Evolutionary conservation across 2,797 vertebrate species (phyloP).

Genomic region (Orientallactaga sibirica): DNA sequence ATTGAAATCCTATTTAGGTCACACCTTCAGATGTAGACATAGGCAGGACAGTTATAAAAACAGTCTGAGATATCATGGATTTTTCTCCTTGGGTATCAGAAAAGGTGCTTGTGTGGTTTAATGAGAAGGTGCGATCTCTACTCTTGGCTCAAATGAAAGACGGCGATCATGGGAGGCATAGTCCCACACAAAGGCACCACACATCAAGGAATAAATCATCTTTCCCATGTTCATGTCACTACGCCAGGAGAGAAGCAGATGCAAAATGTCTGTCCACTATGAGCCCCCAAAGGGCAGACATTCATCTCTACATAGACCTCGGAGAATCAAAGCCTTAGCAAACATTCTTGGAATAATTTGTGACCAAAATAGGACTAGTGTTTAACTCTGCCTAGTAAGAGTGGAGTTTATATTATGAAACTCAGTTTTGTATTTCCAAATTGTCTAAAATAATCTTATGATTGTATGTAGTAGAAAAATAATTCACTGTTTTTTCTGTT

Average conservation of each 20-base stretch:
- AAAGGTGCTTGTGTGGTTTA: conserved; percentile 61
- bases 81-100: conserved; percentile 64
- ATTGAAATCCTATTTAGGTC: conserved; percentile 76
- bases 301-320: fast-evolving
- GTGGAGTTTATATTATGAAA: neutral
- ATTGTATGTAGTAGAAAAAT: neutral
- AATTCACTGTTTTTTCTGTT: neutral
- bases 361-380: neutral
- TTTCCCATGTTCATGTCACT: neutral
- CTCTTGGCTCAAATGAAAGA: conserved; percentile 35
- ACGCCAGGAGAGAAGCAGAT: conserved; percentile 7
- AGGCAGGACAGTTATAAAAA: conserved; percentile 50
- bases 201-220: neutral
- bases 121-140: conserved; percentile 39
- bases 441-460: neutral
- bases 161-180: neutral
- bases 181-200: neutral
- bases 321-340: neutral
- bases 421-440: conserved; percentile 35
- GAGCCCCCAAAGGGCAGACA: neutral
- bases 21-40: conserved; percentile 64
- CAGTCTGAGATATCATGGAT: conserved; percentile 48
- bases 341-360: neutral
- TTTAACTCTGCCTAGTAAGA: conserved; percentile 9
- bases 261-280: neutral